Evolutionary conservation across 2,797 vertebrate genomes (phyloP).

Genomic region (Sebastolobus altivelis): DNA sequence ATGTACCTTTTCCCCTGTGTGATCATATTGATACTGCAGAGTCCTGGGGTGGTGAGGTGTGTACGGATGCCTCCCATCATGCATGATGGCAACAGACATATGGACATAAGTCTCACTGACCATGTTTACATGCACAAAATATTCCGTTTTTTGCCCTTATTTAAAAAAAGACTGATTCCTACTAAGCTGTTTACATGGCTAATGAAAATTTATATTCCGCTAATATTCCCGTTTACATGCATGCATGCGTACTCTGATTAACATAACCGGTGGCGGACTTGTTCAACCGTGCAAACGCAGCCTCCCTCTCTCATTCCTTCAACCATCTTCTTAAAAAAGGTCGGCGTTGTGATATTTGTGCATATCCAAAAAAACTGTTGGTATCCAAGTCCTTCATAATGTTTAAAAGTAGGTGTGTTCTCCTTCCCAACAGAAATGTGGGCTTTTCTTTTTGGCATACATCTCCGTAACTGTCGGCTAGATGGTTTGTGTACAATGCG

Average conservation of each 20-base stretch:
- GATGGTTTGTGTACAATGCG: too few species aligned
- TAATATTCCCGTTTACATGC: not conserved
- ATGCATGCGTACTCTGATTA: not conserved
- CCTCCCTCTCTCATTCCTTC: not conserved
- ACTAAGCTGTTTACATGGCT: too few species aligned
- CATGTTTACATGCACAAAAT: too few species aligned
- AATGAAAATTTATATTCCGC: too few species aligned
- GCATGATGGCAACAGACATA: not conserved
- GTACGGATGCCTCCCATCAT: not conserved
- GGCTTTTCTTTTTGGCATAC: too few species aligned
- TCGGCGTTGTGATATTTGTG: not conserved
- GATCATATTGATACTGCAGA: not conserved
- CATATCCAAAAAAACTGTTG: not conserved
- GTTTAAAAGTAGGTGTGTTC: too few species aligned
- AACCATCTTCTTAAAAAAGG: too few species aligned
- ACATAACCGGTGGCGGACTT: too few species aligned
- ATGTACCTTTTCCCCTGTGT: not conserved
- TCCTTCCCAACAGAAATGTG: too few species aligned
- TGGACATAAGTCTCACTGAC: not conserved
- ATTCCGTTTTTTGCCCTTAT: too few species aligned
- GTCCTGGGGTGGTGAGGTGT: not conserved
- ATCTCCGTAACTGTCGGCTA: too few species aligned
- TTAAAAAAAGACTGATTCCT: too few species aligned
- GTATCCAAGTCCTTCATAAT: not conserved
- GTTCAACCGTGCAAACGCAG: not conserved